Conservation (phyloP, 2,797 vertebrate genomes). For the Chloroceryle inda region DNA sequence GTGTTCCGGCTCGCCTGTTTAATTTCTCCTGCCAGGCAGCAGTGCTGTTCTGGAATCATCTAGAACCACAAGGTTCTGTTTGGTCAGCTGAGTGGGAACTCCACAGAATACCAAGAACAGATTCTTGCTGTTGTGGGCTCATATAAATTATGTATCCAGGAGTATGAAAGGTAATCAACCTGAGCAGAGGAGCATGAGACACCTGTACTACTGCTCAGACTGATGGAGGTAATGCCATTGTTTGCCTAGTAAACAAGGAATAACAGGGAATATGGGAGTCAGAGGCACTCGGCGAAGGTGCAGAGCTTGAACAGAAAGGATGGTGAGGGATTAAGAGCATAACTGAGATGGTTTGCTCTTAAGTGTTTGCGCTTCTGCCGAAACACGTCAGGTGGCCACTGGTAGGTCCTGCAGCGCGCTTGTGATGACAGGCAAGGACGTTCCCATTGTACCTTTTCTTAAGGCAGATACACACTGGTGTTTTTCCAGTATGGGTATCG, state of each 20-base stretch:
- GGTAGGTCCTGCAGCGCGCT: not conserved
- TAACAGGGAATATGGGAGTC: not conserved
- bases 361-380: not conserved
- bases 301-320: not conserved
- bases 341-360: not conserved
- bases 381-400: not conserved
- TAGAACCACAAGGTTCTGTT: not conserved
- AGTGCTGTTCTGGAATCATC: not conserved
- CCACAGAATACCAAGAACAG: not conserved
- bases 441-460: not conserved
- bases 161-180: not conserved
- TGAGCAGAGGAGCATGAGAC: not conserved
- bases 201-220: not conserved
- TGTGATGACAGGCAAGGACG: too few relatives aligned
- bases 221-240: not conserved
- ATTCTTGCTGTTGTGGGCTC: not conserved
- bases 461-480: accelerated
- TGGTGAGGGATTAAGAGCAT: not conserved
- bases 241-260: not conserved
- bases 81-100: not conserved
- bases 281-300: accelerated
- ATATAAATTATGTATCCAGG: not conserved
- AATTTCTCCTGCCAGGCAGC: constrained; percentile 25
- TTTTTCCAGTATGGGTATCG: not conserved
- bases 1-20: constrained; percentile 21